A percentile compares a stretch with the other conserved stretches of the same genome.
These are phyloP conservation scores for Halcyon malimbica DNA, from an alignment of 2,113 vertebrate genomes.

Conservation along the genomic window DNA sequence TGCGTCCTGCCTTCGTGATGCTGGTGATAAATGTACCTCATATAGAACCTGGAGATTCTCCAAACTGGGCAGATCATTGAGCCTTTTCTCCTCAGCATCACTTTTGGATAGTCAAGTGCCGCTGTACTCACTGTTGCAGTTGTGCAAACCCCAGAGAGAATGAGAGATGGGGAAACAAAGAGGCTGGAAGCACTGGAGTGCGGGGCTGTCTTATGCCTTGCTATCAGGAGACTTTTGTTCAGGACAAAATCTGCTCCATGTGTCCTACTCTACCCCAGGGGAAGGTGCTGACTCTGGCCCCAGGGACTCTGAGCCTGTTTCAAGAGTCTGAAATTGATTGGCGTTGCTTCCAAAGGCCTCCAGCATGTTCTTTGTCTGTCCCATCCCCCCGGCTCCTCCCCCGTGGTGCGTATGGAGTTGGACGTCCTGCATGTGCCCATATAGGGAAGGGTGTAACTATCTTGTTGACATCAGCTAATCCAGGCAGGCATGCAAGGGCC, in stretches of 20 bases:
- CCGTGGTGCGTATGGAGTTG: neutral
- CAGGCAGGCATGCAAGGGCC: slow-evolving; percentile 9
- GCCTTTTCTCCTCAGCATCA: neutral
- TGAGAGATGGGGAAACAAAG: neutral
- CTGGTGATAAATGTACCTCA: neutral
- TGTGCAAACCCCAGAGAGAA: neutral
- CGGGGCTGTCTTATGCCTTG: neutral
- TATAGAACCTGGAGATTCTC: neutral
- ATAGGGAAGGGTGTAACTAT: slow-evolving; percentile 31
- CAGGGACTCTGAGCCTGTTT: neutral
- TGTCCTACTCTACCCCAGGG: neutral
- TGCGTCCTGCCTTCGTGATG: neutral
- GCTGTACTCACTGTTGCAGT: neutral
- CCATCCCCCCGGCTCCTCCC: neutral
- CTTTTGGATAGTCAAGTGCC: neutral
- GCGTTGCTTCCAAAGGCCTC: neutral
- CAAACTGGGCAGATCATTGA: neutral
- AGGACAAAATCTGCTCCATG: neutral
- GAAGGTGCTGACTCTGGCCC: slow-evolving; percentile 4
- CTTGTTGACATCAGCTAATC: slow-evolving; percentile 26
- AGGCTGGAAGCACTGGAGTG: neutral
- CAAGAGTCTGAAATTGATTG: slow-evolving; percentile 19
- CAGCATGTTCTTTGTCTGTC: neutral
- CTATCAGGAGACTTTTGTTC: neutral
- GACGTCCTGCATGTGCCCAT: neutral